Conservation (phyloP, 2,797 vertebrate genomes). For the Onychomys arenicola region DNA sequence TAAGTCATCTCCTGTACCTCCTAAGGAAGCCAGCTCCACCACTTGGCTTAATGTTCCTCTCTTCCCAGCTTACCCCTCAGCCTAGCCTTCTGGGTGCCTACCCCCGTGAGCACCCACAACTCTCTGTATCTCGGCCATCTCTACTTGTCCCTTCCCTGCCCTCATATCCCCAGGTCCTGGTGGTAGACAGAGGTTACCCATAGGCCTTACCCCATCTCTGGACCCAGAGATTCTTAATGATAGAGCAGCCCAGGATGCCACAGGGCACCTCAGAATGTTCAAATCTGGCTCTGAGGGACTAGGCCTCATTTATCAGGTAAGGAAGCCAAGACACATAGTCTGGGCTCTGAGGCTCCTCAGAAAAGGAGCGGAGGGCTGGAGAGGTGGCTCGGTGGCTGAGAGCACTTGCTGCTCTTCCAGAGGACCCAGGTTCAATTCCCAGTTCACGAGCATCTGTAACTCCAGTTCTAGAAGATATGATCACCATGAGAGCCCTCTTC, state of each 20-base stretch:
- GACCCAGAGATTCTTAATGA: too few relatives aligned
- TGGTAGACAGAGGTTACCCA: neutral
- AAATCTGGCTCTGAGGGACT: neutral
- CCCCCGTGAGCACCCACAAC: neutral
- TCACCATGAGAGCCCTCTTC: neutral
- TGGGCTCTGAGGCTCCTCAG: neutral
- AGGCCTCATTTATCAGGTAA: neutral
- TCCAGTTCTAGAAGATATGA: neutral
- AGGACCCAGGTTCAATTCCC: neutral
- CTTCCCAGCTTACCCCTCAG: neutral
- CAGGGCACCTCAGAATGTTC: neutral
- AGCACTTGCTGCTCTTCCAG: neutral
- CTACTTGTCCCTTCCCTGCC: neutral
- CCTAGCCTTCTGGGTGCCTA: rapidly evolving
- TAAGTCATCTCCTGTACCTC: neutral
- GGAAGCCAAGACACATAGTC: neutral
- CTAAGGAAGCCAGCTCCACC: neutral
- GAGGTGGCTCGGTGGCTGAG: neutral
- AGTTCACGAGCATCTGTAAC: neutral
- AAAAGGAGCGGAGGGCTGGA: neutral
- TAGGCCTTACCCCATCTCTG: neutral
- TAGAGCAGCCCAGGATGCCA: neutral
- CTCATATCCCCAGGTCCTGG: too few relatives aligned
- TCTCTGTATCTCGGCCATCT: rapidly evolving
- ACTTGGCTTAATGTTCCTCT: neutral